phyloP scores from a whole-genome alignment of 1,140 invertebrate species.

The Neotoxoptera formosana region DNA sequence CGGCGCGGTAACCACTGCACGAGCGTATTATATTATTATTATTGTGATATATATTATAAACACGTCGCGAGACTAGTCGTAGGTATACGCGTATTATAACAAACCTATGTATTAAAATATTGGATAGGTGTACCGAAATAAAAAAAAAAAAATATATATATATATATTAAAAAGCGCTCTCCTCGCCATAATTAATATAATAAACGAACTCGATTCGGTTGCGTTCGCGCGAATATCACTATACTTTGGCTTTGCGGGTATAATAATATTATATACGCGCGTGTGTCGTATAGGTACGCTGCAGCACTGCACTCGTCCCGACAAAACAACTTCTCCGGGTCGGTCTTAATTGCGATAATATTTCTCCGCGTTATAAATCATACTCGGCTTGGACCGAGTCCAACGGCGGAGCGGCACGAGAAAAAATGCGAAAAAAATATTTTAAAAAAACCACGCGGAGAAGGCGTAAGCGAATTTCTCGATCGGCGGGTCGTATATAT shows the following conservation, averaged over 20 bases:
- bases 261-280: too few species aligned
- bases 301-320: not conserved
- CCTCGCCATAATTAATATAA: not conserved
- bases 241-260: not conserved
- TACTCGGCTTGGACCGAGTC: slow-evolving; percentile 32
- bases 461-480: slow-evolving; percentile 22
- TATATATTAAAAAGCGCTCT: not conserved
- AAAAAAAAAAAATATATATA: not conserved
- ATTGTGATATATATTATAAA: not conserved
- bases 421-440: not conserved
- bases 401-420: not conserved
- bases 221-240: not conserved
- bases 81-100: not conserved
- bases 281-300: not conserved
- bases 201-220: not conserved
- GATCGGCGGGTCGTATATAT: slow-evolving; percentile 17
- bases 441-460: too few species aligned
- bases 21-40: not conserved
- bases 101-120: not conserved
- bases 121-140: not conserved
- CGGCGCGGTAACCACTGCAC: not conserved
- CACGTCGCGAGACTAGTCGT: not conserved
- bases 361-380: slow-evolving; percentile 48
- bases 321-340: slow-evolving; percentile 51
- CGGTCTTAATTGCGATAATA: slow-evolving; percentile 55